phyloP scores from a whole-genome alignment of 2,888 invertebrate species.

The Lepas anatifera region DNA sequence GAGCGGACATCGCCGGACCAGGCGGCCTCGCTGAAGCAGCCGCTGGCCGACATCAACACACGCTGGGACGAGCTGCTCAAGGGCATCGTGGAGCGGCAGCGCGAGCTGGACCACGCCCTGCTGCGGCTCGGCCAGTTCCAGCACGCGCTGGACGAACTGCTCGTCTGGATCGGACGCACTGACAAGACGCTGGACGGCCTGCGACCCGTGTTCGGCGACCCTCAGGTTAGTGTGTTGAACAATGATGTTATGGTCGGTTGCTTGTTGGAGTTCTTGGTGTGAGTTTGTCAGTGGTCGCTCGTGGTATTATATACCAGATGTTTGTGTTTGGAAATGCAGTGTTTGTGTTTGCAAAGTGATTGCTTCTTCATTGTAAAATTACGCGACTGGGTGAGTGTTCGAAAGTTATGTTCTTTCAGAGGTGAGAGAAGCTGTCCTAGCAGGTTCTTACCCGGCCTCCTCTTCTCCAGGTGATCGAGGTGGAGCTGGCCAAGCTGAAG shows the following conservation, averaged over 20 bases:
- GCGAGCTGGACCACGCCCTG: constrained; percentile 83
- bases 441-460: too few relatives aligned
- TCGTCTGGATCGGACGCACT: constrained; percentile 89
- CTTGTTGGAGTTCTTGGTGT: too few relatives aligned
- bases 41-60: constrained; percentile 74
- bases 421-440: too few relatives aligned
- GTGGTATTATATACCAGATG: too few relatives aligned
- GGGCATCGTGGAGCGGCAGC: constrained; percentile 82
- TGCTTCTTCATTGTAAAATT: too few relatives aligned
- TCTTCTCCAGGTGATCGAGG: constrained; percentile 60
- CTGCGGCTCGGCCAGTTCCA: constrained; percentile 93
- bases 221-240: constrained; percentile 47
- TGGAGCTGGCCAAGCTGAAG: constrained; percentile 90
- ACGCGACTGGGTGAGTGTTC: too few relatives aligned
- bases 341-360: too few relatives aligned
- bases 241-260: too few relatives aligned
- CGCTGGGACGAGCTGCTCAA: constrained; percentile 88
- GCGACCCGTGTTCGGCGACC: constrained; percentile 83
- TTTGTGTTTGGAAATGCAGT: too few relatives aligned
- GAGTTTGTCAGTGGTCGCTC: too few relatives aligned
- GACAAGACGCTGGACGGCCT: constrained; percentile 73
- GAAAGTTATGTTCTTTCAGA: too few relatives aligned
- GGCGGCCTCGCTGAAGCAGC: constrained; percentile 84
- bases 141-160: constrained; percentile 83
- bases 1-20: constrained; percentile 88